Evolutionary conservation across 2,113 vertebrate genomes (phyloP), one percentile per base, ranked within the genome.

Genomic region (Chunga burmeisteri): DNA sequence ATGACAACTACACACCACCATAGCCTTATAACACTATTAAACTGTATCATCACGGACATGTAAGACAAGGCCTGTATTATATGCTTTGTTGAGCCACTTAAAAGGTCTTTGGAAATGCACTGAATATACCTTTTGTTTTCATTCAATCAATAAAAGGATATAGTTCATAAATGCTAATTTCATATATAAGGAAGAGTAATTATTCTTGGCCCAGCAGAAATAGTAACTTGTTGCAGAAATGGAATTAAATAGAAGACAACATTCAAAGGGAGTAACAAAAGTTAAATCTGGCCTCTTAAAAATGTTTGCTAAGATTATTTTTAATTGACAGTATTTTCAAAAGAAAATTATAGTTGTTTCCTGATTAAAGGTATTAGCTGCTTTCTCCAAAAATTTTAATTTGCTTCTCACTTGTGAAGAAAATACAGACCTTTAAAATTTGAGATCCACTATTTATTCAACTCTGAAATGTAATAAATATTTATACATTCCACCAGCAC

Each of bases 21-120:
- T 95, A 97, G 93, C 96, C 98, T 97, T 95, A 94, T 96, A 97
- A 98, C 97, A 95, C 97, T 86, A 95, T 98, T 97, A 96, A 97
- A 97, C 93, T 96, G 96, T 81, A 97, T 98, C 96, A 97, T 96
- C 97, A 98, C 79, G 91, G 93, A 93, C 97, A 90, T 96, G 96
- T 97, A 94, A 96, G 96, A 97, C 96, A 96, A 96, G 94, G 94
- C 89, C 92, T 94, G 88, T 84, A 86, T 94, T 89, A 91, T 86
- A 66, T 65, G 94, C 95, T 97, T 94, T 95, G 91, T 44, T 86
- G 88, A 96, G 85, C 77, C 88, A 77, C 29, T 97, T 93, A 81
- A 87, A 83, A 95, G 92, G 63, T 86, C 80, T 94, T 86, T 55
- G 44, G 82, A 82, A 90, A 91, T 70, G 22, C 30, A 22, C 16